Percentiles rank a stretch among this genome's conserved stretches.
Conservation (phyloP, 2,888 invertebrate species). For the Encarsia formosa region DNA sequence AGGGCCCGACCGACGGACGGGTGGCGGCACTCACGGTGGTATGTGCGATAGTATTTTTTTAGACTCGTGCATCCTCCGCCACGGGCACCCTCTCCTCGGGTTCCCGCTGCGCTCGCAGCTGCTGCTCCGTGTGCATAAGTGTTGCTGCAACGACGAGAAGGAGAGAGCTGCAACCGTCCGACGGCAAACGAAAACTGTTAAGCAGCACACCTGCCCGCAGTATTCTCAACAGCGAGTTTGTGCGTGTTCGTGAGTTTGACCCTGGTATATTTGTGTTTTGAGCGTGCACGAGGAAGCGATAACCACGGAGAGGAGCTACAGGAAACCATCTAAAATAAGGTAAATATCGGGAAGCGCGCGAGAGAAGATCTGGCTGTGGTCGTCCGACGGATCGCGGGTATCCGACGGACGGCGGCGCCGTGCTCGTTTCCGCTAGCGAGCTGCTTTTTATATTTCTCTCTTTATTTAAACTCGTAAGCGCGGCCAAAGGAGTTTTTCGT, state of each 20-base stretch:
- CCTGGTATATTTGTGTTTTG: not conserved
- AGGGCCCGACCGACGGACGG: not conserved
- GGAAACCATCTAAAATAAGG: not conserved
- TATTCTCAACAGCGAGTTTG: not conserved
- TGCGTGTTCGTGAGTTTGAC: not conserved
- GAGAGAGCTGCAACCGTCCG: too few species aligned
- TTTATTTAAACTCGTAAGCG: not conserved
- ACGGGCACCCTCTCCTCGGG: not conserved
- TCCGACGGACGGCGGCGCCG: constrained; percentile 13
- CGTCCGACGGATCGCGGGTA: constrained; percentile 18
- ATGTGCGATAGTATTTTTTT: not conserved
- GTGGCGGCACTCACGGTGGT: not conserved
- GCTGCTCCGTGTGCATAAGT: too few species aligned
- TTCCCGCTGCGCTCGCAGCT: not conserved
- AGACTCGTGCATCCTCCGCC: not conserved
- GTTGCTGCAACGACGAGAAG: too few species aligned
- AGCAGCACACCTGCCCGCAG: not conserved
- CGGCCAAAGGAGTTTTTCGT: not conserved
- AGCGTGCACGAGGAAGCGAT: not conserved
- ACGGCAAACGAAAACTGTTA: too few species aligned
- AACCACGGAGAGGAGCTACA: not conserved
- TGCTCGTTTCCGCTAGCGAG: constrained; percentile 15
- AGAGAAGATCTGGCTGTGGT: constrained; percentile 4
- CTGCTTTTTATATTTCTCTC: constrained; percentile 2
- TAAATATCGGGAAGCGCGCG: not conserved